Evolutionary conservation across 2,888 invertebrate species (phyloP).

Genomic region (Drosophila yooni): DNA sequence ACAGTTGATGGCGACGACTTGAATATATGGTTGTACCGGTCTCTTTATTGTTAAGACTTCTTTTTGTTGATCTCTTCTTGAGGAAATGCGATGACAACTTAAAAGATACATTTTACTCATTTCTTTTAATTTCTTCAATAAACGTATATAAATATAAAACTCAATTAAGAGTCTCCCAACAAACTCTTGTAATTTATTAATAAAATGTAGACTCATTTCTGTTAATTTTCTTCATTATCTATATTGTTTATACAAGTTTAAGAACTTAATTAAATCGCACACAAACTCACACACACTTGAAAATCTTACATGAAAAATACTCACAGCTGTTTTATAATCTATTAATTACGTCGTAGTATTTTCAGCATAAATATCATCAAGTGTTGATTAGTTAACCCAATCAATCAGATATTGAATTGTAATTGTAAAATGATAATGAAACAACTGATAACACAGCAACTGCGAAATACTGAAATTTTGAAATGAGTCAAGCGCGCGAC

Average conservation of each 20-base stretch:
- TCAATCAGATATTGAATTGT: not conserved
- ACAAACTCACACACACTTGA: constrained; percentile 3
- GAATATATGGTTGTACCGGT: constrained; percentile 27
- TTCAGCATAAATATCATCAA: not conserved
- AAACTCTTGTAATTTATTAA: not conserved
- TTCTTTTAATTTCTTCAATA: not conserved
- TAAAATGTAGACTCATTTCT: not conserved
- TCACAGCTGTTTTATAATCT: constrained; percentile 1
- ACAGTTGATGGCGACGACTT: constrained; percentile 25
- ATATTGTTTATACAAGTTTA: not conserved
- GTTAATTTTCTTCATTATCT: not conserved
- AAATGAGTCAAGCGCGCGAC: constrained; percentile 33
- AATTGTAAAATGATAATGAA: constrained; percentile 18
- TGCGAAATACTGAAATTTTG: constrained; percentile 12
- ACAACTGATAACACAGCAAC: not conserved
- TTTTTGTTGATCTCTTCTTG: not conserved
- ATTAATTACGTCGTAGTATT: constrained; percentile 21
- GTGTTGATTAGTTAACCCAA: not conserved
- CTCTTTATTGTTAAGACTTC: constrained; percentile 3
- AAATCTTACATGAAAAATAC: constrained; percentile 16
- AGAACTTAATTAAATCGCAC: not conserved
- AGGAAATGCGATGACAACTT: not conserved
- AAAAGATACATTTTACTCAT: not conserved
- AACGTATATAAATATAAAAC: not conserved
- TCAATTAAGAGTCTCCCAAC: not conserved